Evolutionary conservation across 2,113 vertebrate genomes (phyloP).

Genomic region (Oncorhynchus nerka): DNA sequence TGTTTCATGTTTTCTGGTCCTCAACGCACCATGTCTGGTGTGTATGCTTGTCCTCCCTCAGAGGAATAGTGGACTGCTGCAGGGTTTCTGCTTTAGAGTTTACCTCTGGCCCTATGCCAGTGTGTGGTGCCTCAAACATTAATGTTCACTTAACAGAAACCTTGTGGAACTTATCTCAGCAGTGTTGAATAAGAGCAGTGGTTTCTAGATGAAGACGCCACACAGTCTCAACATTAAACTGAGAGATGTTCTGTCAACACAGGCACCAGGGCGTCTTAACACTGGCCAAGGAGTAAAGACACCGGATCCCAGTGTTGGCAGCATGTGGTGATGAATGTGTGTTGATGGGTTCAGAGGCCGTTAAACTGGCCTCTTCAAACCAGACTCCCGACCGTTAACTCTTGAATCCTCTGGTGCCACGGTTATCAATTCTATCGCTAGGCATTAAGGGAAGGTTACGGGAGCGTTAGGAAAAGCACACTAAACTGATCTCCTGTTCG

Average conservation of each 20-base stretch:
- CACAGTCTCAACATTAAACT: background rate
- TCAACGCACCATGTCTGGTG: too few species aligned
- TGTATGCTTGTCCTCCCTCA: too few species aligned
- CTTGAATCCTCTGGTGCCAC: background rate
- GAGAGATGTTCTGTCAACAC: constrained; percentile 13
- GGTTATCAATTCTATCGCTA: background rate
- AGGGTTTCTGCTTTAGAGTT: background rate
- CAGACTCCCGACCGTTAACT: background rate
- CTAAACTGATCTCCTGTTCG: constrained; percentile 20
- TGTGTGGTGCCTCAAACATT: constrained; percentile 39
- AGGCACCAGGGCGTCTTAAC: constrained; percentile 32
- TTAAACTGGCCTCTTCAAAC: constrained; percentile 38
- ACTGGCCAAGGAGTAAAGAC: constrained; percentile 18
- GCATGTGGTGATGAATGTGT: constrained; percentile 49
- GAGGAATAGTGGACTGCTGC: too few species aligned
- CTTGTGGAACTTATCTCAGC: background rate
- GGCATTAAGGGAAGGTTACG: background rate
- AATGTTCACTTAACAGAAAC: background rate
- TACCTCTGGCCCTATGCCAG: background rate
- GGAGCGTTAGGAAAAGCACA: constrained; percentile 38
- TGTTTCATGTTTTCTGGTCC: too few species aligned
- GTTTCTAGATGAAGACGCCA: background rate
- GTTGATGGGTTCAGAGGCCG: constrained; percentile 54
- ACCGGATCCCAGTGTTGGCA: constrained; percentile 22
- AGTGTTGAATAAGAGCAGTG: background rate